Conservation (phyloP, 2,797 vertebrate species). For the Antrozous pallidus region DNA sequence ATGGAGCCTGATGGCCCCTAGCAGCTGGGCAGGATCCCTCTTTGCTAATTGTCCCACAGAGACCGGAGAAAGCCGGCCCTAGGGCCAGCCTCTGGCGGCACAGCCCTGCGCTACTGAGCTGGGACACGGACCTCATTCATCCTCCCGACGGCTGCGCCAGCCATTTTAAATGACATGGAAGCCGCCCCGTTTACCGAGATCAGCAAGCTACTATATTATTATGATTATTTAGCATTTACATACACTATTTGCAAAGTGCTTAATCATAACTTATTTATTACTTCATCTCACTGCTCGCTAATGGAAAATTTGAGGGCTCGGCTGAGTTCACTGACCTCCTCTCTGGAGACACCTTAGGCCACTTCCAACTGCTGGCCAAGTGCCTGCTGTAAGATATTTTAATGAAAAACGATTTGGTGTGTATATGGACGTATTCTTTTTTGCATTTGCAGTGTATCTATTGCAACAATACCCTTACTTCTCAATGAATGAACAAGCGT, state of each 20-base stretch:
- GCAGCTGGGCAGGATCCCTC: not conserved
- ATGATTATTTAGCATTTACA: conserved; percentile 72
- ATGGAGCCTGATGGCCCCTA: not conserved
- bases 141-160: conserved; percentile 36
- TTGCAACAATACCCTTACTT: not conserved
- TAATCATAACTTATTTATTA: conserved; percentile 77
- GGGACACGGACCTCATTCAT: not conserved
- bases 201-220: conserved; percentile 61
- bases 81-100: not conserved
- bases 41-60: conserved; percentile 25
- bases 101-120: not conserved
- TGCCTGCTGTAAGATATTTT: conserved; percentile 10
- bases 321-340: conserved; percentile 59
- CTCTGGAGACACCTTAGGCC: conserved; percentile 51
- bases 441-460: not conserved
- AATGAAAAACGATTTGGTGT: conserved; percentile 26
- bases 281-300: conserved; percentile 60
- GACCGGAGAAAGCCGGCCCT: not conserved
- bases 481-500: not conserved
- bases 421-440: not conserved
- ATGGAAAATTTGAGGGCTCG: conserved; percentile 65
- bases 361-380: conserved; percentile 31
- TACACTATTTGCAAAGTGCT: conserved; percentile 72
- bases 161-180: conserved; percentile 70
- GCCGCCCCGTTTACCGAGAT: conserved; percentile 58